Conservation (phyloP, 2,888 invertebrate species). For the Drosophila monieri region DNA sequence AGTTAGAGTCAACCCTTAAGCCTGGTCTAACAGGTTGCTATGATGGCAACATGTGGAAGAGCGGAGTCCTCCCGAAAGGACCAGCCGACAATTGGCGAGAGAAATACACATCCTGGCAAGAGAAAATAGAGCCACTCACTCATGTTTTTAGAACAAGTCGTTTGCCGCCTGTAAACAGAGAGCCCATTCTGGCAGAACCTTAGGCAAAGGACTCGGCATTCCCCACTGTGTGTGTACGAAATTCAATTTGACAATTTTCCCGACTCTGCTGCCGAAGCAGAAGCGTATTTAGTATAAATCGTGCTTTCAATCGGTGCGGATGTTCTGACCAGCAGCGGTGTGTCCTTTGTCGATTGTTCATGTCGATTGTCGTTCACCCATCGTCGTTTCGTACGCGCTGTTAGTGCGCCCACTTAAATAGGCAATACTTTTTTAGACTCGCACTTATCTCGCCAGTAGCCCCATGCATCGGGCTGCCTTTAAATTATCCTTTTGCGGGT, state of each 20-base stretch:
- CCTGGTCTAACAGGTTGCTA: slow-evolving; percentile 75
- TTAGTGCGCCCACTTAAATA: slow-evolving; percentile 44
- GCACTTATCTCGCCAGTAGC: slow-evolving; percentile 43
- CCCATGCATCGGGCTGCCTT: slow-evolving; percentile 12
- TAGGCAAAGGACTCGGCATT: slow-evolving; percentile 16
- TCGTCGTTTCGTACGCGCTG: slow-evolving; percentile 26
- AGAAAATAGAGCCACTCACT: slow-evolving; percentile 12
- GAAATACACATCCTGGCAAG: background rate
- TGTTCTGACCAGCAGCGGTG: slow-evolving; percentile 63
- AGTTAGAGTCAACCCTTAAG: background rate
- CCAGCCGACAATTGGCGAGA: slow-evolving; percentile 4
- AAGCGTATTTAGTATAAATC: slow-evolving; percentile 82
- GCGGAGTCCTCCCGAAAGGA: slow-evolving; percentile 10
- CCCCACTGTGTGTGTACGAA: slow-evolving; percentile 24
- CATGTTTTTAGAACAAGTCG: slow-evolving; percentile 57
- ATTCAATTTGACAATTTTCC: slow-evolving; percentile 71
- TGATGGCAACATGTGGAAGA: slow-evolving; percentile 75
- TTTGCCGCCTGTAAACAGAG: slow-evolving; percentile 74
- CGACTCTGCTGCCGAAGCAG: slow-evolving; percentile 39
- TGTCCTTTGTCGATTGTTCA: slow-evolving; percentile 44
- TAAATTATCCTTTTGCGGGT: slow-evolving; percentile 12
- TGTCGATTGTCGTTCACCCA: slow-evolving; percentile 42
- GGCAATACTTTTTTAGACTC: slow-evolving; percentile 50
- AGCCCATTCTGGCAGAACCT: slow-evolving; percentile 49
- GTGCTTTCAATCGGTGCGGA: slow-evolving; percentile 83